These are phyloP conservation scores for Syritta pipiens DNA, from an alignment of 2,888 invertebrate genomes.

Conservation along the genomic window DNA sequence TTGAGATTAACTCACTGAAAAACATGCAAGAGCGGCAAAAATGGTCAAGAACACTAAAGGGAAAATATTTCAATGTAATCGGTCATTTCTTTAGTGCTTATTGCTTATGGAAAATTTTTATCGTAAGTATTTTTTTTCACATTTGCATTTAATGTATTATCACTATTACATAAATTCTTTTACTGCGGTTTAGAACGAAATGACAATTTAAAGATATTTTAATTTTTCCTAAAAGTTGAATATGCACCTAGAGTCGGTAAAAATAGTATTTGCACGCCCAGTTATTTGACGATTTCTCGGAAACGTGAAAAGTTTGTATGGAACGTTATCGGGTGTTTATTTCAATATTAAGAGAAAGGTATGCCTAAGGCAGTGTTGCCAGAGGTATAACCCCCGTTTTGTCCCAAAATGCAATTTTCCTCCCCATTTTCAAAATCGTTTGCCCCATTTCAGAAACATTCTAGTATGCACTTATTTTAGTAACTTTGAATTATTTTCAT, in stretches of 20 bases:
- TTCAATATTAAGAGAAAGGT: too few species aligned
- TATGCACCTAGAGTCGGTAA: too few species aligned
- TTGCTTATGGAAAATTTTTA: slow-evolving; percentile 99
- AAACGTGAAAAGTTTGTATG: too few species aligned
- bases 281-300: too few species aligned
- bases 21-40: slow-evolving; percentile 94
- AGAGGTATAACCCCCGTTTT: not conserved
- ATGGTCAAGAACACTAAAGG: slow-evolving; percentile 97
- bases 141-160: too few species aligned
- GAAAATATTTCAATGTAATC: slow-evolving; percentile 98
- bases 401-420: not conserved
- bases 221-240: too few species aligned
- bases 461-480: not conserved
- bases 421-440: not conserved
- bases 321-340: too few species aligned
- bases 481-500: too few species aligned
- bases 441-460: not conserved
- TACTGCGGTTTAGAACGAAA: too few species aligned
- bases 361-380: not conserved
- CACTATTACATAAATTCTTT: too few species aligned
- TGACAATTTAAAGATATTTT: too few species aligned
- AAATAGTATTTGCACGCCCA: too few species aligned
- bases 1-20: slow-evolving; percentile 96
- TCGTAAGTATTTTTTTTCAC: slow-evolving; percentile 84
- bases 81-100: slow-evolving; percentile 99